Base-by-base conservation (phyloP, 53 echinoderm and acorn worm genomes). In the Arbacia lixula region DNA sequence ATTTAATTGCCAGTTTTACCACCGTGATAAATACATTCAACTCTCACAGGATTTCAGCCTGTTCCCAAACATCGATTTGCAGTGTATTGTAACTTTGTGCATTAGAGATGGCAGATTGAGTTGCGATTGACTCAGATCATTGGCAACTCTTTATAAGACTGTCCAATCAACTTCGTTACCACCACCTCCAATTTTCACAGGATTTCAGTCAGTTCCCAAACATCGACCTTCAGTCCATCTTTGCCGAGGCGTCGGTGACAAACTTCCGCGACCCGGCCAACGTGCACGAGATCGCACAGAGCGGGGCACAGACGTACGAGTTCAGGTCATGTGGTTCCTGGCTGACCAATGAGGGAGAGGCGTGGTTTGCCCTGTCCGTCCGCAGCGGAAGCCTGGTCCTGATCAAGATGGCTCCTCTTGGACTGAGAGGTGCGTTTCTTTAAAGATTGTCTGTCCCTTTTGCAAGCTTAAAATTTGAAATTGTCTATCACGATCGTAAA, bases 391-490 rank as follows among this genome's bases (percentile, higher is more conserved):
- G 94, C 42, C 81, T 94, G 38, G 71, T 94, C 5, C 41, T 94
- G 40, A 81, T 94, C 43, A 94, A 90, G 61, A 90, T 97, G 65
- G 82, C 98, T 8, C 92, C 94, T 2, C 86, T 88, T 28, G 98
- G 94, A 5, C 55, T 97, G 35, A 89, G 92, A 85, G 98, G 98
- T 97, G n/a, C n/a, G n/a, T n/a, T n/a, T n/a, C n/a, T n/a, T n/a
- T n/a, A n/a, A n/a, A n/a, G n/a, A n/a, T n/a, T n/a, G n/a, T n/a
- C n/a, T n/a, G n/a, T n/a, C n/a, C n/a, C n/a, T n/a, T n/a, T n/a
- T n/a, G n/a, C n/a, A n/a, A n/a, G n/a, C n/a, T n/a, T n/a, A n/a
- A n/a, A n/a, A n/a, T n/a, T n/a, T n/a, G n/a, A n/a, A n/a, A n/a
- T n/a, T n/a, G n/a, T n/a, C n/a, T n/a, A n/a, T n/a, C n/a, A n/a